Evolutionary conservation across 2,888 invertebrate genomes (phyloP).

Genomic region (Notodonta ziczac): DNA sequence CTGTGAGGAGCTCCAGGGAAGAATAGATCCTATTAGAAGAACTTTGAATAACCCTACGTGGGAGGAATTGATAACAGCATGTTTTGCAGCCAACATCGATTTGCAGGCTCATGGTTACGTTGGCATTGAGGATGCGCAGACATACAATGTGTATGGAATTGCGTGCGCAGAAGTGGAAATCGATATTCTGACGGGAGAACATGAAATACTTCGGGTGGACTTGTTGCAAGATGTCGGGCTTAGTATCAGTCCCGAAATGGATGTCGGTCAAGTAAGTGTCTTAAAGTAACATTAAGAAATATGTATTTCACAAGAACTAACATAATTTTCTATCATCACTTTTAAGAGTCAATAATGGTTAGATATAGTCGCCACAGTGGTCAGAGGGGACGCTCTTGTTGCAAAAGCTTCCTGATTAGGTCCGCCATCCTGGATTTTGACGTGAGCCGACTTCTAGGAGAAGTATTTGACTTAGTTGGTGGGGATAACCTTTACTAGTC

Average conservation of each 20-base stretch:
- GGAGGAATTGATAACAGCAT: slow-evolving; percentile 75
- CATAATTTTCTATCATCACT: no score
- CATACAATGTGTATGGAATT: slow-evolving; percentile 77
- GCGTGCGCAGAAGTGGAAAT: slow-evolving; percentile 87
- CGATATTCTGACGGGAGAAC: slow-evolving; percentile 88
- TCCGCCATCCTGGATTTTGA: no score
- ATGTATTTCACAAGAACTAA: no score
- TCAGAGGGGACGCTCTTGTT: no score
- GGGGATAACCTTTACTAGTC: no score
- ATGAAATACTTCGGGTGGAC: slow-evolving; percentile 84
- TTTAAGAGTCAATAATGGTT: no score
- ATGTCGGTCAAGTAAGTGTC: slow-evolving; percentile 84
- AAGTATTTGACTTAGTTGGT: no score
- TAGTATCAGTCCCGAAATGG: slow-evolving; percentile 86
- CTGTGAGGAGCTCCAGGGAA: slow-evolving; percentile 70
- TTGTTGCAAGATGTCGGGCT: slow-evolving; percentile 86
- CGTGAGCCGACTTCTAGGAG: no score
- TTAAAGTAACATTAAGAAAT: no score
- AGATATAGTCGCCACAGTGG: no score
- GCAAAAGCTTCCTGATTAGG: no score
- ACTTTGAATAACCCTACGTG: slow-evolving; percentile 68
- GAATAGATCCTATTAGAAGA: slow-evolving; percentile 67
- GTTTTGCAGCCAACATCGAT: slow-evolving; percentile 46
- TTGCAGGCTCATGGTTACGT: slow-evolving; percentile 51
- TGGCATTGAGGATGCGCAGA: slow-evolving; percentile 29